Conservation (phyloP, 2,797 vertebrate genomes). For the Chromis chromis region DNA sequence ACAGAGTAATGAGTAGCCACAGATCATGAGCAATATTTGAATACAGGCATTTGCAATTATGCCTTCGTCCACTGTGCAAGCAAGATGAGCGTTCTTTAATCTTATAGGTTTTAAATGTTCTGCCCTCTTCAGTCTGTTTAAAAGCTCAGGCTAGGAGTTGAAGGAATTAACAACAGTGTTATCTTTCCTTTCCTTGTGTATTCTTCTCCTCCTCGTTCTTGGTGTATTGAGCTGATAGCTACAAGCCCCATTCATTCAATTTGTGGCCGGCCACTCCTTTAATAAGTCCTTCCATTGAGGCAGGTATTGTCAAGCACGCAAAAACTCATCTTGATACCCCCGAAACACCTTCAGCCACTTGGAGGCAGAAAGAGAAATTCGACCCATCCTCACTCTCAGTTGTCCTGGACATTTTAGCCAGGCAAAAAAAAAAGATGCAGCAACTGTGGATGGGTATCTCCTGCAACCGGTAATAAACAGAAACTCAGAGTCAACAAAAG, state of each 20-base stretch:
- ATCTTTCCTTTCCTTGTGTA: constrained; percentile 8
- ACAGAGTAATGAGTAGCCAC: too few species aligned
- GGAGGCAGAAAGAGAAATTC: constrained; percentile 36
- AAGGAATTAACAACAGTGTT: neutral
- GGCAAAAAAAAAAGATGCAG: neutral
- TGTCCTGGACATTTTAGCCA: constrained; percentile 23
- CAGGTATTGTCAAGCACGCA: constrained; percentile 11
- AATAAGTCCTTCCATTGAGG: constrained; percentile 26
- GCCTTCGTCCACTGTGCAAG: neutral
- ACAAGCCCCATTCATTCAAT: constrained; percentile 17
- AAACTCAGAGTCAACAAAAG: constrained; percentile 6
- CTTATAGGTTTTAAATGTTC: constrained; percentile 10
- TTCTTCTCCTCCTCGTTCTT: constrained; percentile 5
- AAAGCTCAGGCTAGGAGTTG: neutral
- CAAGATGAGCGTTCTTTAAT: neutral
- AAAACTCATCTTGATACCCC: constrained; percentile 21
- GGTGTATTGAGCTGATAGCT: constrained; percentile 29
- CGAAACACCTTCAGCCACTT: constrained; percentile 24
- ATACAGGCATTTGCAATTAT: neutral
- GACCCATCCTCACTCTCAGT: neutral
- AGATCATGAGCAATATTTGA: too few species aligned
- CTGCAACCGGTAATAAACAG: constrained; percentile 21
- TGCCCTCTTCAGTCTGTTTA: constrained; percentile 12
- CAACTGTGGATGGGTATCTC: neutral
- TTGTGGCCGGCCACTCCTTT: constrained; percentile 17